Base-by-base conservation (phyloP, 2,797 vertebrate species). In the Microtus obscurus region DNA sequence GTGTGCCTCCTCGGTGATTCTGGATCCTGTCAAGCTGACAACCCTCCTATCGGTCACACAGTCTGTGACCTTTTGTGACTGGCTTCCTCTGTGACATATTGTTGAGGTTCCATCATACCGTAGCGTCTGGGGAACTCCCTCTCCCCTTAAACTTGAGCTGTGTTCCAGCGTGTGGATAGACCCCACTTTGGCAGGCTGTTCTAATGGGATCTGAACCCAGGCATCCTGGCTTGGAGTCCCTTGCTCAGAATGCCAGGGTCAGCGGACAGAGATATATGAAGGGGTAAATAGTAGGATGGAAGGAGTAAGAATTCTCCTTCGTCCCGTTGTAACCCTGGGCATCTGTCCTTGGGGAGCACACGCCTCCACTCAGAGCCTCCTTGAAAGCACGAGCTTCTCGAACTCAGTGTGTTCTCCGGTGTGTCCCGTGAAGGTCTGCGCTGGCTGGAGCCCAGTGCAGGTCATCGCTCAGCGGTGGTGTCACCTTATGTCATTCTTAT, bases 381-480 rank as follows among this genome's bases (percentile, higher is more conserved):
- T 4, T 48, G 21, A 43, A 51, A 95, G 67, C 40, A 12, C 6
- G 1, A 2, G 37, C n/a, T 40, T 0, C 40, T n/a, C 27, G 40
- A 53, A 51, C 29, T 11, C 6, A 10, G 61, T 73, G 45, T 16
- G 2, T 59, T 73, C 45, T 53, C 4, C 7, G 40, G 81, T 59
- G 40, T 14, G 2, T 74, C 65, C 53, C 5, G 1, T 13, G 63
- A 89, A 21, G 79, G 51, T 65, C 95, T 43, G 71, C 51, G 12
- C 48, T 77, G 90, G 96, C 90, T 9, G 34, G 88, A 74, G 31
- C 92, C 92, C 93, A 93, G 19, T 71, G n/a, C 3, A 56, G 83
- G 37, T 34, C 95, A 94, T 93, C n/a, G 79, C 95, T 97, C 92
- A 96, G 91, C 37, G 19, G 65, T 25, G 16, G 67, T 93, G 96